phyloP scores from a whole-genome alignment of 2,888 invertebrate genomes.

The Girardia tigrina region DNA sequence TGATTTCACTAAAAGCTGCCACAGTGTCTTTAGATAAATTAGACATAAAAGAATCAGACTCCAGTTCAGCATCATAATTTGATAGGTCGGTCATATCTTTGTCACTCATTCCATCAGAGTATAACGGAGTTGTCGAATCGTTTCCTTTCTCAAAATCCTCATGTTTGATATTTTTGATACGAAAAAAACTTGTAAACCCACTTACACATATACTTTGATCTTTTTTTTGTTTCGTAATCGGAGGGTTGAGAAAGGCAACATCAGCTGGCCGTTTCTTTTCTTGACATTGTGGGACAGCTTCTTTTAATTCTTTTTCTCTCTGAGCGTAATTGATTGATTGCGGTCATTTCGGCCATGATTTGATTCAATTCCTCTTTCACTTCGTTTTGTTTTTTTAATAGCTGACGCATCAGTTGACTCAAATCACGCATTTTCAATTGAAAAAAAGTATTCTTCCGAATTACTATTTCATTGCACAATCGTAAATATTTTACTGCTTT shows the following conservation, averaged over 20 bases:
- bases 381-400: too few species aligned
- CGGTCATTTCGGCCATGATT: too few species aligned
- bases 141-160: background rate
- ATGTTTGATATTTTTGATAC: background rate
- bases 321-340: too few species aligned
- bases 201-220: background rate
- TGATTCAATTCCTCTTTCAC: too few species aligned
- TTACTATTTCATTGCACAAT: too few species aligned
- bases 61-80: background rate
- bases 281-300: too few species aligned
- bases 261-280: background rate
- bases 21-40: background rate
- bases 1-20: background rate
- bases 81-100: background rate
- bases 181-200: conserved; percentile 9
- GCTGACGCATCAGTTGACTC: too few species aligned
- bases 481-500: too few species aligned
- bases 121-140: background rate
- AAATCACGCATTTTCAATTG: too few species aligned
- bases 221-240: background rate
- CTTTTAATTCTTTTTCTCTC: too few species aligned
- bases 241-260: background rate
- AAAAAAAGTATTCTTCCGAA: too few species aligned
- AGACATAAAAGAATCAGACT: background rate
- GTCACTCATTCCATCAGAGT: background rate